phyloP scores from a whole-genome alignment of 2,797 vertebrate species.

The Rhadinocentrus ornatus region DNA sequence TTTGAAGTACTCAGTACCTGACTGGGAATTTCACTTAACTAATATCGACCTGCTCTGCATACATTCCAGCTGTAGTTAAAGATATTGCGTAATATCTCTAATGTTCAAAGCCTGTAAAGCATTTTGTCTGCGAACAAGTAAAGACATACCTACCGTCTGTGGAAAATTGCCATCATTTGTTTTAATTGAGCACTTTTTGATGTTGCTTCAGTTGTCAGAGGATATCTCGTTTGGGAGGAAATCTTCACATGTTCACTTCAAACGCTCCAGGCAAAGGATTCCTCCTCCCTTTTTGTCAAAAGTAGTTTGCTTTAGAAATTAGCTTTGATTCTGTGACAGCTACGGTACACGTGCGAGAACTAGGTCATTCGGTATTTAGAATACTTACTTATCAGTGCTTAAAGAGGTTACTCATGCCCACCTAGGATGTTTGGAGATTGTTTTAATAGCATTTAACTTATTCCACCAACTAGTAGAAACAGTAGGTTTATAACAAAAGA shows the following conservation, averaged over 20 bases:
- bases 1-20: background rate
- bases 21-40: constrained; percentile 7
- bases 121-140: constrained; percentile 40
- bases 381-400: constrained; percentile 59
- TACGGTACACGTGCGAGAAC: constrained; percentile 67
- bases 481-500: constrained; percentile 6
- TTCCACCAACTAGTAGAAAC: constrained; percentile 26
- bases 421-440: constrained; percentile 47
- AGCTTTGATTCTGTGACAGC: constrained; percentile 73
- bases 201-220: constrained; percentile 69
- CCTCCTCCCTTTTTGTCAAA: constrained; percentile 65
- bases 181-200: constrained; percentile 67
- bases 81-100: constrained; percentile 43
- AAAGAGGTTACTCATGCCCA: constrained; percentile 67
- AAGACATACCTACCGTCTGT: constrained; percentile 60
- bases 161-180: constrained; percentile 69
- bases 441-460: constrained; percentile 19
- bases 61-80: constrained; percentile 21
- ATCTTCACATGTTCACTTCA: constrained; percentile 72
- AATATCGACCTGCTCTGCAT: constrained; percentile 14
- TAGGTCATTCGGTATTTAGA: constrained; percentile 74
- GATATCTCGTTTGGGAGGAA: constrained; percentile 68
- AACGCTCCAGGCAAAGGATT: constrained; percentile 72
- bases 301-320: constrained; percentile 61
- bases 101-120: constrained; percentile 29